Evolutionary conservation across 2,888 invertebrate species (phyloP).

Genomic region (Dryomyza anilis): DNA sequence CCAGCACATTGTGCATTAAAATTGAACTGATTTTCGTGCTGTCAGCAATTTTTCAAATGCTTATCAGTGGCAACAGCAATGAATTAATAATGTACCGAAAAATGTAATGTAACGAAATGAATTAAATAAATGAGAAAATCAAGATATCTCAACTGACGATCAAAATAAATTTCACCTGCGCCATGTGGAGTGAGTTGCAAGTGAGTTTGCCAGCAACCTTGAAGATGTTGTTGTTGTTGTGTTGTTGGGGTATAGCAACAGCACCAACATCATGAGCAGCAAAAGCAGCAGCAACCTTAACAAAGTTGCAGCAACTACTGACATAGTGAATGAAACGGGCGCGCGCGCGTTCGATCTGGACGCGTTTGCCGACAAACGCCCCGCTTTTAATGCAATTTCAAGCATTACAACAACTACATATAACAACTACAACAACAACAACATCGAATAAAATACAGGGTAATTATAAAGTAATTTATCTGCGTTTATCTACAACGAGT

Average conservation of each 20-base stretch:
- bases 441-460: slow-evolving; percentile 22
- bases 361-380: too few species aligned
- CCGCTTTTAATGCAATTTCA: too few species aligned
- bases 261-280: too few species aligned
- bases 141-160: background rate
- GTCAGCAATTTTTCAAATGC: slow-evolving; percentile 9
- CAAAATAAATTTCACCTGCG: slow-evolving; percentile 8
- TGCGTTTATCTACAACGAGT: too few species aligned
- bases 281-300: background rate
- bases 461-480: slow-evolving; percentile 53
- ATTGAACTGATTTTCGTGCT: background rate
- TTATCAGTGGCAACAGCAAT: background rate
- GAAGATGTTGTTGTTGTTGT: background rate
- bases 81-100: slow-evolving; percentile 1
- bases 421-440: background rate
- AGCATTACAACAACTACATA: too few species aligned
- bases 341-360: too few species aligned
- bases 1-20: background rate
- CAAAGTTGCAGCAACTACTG: background rate
- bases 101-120: background rate
- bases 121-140: slow-evolving; percentile 10
- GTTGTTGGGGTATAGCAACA: too few species aligned
- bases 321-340: background rate
- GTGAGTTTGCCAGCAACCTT: background rate
- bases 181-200: background rate